A percentile compares a stretch with the other conserved stretches of the same genome.
These are phyloP conservation scores for Sogatella furcifera DNA, from an alignment of 1,140 invertebrate species.

Conservation along the genomic window DNA sequence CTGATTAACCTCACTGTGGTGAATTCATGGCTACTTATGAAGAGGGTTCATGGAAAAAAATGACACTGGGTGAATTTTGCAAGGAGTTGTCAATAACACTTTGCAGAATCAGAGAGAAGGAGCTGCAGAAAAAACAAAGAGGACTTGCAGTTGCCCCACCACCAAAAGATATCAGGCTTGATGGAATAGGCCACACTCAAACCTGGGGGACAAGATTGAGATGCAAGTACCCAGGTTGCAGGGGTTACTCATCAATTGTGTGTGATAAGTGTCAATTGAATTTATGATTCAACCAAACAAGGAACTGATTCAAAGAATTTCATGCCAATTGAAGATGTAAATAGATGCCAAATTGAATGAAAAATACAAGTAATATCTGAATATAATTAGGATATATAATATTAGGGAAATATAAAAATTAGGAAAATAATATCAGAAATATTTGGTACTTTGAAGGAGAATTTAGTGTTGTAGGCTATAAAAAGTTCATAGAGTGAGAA, in stretches of 20 bases:
- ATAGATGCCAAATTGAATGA: too few species aligned
- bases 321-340: too few species aligned
- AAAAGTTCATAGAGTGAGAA: too few species aligned
- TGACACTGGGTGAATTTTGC: not conserved
- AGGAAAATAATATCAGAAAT: too few species aligned
- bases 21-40: constrained; percentile 24
- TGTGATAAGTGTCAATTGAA: not conserved
- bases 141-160: not conserved
- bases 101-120: not conserved
- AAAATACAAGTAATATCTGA: too few species aligned
- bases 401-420: too few species aligned
- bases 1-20: constrained; percentile 30
- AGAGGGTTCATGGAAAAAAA: not conserved
- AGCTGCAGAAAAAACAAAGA: not conserved
- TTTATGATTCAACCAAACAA: not conserved
- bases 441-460: too few species aligned
- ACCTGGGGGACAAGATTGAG: not conserved
- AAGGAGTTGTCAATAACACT: not conserved
- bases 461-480: too few species aligned
- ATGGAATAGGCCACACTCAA: not conserved
- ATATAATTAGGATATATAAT: too few species aligned
- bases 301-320: constrained; percentile 1
- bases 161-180: not conserved
- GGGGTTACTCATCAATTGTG: not conserved
- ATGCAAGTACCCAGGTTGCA: not conserved